Base-by-base conservation (phyloP, 2,113 vertebrate genomes). In the Shinisaurus crocodilurus region DNA sequence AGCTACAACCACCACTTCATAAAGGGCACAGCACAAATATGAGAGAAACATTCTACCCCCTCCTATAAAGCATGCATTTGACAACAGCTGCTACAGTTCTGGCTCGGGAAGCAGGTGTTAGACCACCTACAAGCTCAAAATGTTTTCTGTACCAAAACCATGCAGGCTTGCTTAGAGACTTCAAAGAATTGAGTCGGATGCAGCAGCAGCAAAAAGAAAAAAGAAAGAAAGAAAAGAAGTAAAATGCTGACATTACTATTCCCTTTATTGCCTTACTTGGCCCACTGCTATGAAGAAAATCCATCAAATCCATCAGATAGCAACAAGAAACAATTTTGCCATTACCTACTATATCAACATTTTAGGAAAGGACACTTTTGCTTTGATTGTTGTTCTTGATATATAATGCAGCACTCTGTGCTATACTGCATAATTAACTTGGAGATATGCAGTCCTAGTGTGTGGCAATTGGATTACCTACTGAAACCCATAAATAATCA, bases 1-100 rank as follows among this genome's bases (percentile, higher is more conserved):
- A 96, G 92, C 88, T 85, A 92, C 90, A 96, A 96, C 90, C 91
- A 91, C 90, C 89, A 86, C 82, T 88, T 96, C 92, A 89, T 81
- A 95, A 96, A 93, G 94, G 93, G 92, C 76, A 86, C 93, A 93
- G 88, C 96, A 93, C 93, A 98, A 97, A 97, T 96, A 94, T 82
- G 95, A 97, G 95, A 97, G 97, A 95, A 97, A 95, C 92, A 93
- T 95, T 92, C 77, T 63, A 79, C 93, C 97, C 95, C 69, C 89
- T 97, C 96, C 95, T 96, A 96, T 95, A 93, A 95, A 91, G 85
- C 90, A 86, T 0, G 32, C 93, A 94, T 96, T 95, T 91, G 92
- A 95, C 89, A 97, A 96, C 98, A 98, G 97, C 97, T 98, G 97
- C 95, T 96, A 89, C 88, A 91, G 89, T 91, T 96, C 94, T 95